Evolutionary conservation across 2,113 vertebrate genomes (phyloP), one percentile per base, ranked within the genome.

Genomic region (Archocentrus centrarchus): DNA sequence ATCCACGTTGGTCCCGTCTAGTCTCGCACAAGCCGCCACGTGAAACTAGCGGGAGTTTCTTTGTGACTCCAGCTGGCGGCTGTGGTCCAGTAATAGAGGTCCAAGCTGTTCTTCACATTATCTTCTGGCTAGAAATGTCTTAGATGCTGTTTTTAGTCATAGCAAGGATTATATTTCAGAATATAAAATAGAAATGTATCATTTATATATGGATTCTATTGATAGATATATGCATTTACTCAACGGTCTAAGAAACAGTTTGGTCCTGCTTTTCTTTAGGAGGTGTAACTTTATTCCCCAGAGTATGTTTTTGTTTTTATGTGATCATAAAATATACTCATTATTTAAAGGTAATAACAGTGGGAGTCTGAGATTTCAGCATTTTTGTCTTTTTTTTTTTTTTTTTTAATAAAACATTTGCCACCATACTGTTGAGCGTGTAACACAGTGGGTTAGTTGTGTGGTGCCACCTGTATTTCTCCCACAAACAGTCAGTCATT

Each of bases 181-280:
- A 86, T 84, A 93, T 84, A 88, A 90, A 84, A 91, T 88, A 93
- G 78, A 94, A 92, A 93, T 92, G 83, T 94, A 93, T 94, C 89
- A 90, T 95, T 94, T 94, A 94, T 95, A 94, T 93, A 93, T 92
- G 87, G 70, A 92, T 88, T 94, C 86, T 93, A 93, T 93, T 83
- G 88, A 90, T 92, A 93, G 75, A 91, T 88, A 90, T 89, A 90
- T 87, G 81, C 68, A 89, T 66, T 32, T 80, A 82, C 80, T 75
- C 79, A 63, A 63, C 83, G 89, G 87, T 93, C 79, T 82, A 79
- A 79, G 64, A 93, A 89, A 82, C 50, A 11, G 50, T 73, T 70
- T 79, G 79, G 57, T 37, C 11, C 41, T 78, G 77, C 7, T 80
- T 83, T 77, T 87, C 17, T 86, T 87, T 87, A 81, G 86, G 47